Conservation (phyloP, 92 coral and sea anemone species). For the Palythoa grandis region DNA sequence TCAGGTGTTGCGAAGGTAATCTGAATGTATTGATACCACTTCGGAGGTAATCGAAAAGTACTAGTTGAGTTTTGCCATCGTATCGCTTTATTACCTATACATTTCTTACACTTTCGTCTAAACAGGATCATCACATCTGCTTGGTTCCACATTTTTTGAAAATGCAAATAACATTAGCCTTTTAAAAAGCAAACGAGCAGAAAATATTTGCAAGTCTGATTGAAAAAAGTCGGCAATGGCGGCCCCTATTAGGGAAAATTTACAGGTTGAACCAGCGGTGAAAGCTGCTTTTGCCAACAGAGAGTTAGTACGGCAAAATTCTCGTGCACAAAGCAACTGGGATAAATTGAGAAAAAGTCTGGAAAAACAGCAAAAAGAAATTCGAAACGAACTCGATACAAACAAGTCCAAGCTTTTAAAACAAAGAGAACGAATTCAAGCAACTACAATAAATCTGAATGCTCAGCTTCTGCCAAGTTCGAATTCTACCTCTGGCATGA, state of each 20-base stretch:
- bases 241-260: conserved; percentile 36
- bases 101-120: not conserved
- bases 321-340: conserved; percentile 71
- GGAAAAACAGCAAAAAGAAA: conserved; percentile 60
- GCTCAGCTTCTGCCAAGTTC: not conserved
- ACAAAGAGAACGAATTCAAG: conserved; percentile 67
- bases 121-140: not conserved
- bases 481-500: not conserved
- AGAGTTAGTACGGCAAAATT: conserved; percentile 56
- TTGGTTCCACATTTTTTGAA: not conserved
- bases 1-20: not conserved
- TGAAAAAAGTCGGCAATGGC: conserved; percentile 42
- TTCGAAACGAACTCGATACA: conserved; percentile 53
- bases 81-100: not conserved
- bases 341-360: conserved; percentile 36
- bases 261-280: conserved; percentile 72
- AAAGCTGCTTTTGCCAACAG: conserved; percentile 66
- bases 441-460: conserved; percentile 32
- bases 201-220: not conserved
- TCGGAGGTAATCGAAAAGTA: not conserved
- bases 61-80: not conserved
- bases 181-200: conserved; percentile 7
- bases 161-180: not conserved
- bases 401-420: conserved; percentile 64
- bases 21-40: too few relatives aligned